Percentiles rank a stretch among this genome's conserved stretches.
These are phyloP conservation scores for Lepidonotus clava DNA, from an alignment of 2,888 invertebrate genomes.

Conservation along the genomic window DNA sequence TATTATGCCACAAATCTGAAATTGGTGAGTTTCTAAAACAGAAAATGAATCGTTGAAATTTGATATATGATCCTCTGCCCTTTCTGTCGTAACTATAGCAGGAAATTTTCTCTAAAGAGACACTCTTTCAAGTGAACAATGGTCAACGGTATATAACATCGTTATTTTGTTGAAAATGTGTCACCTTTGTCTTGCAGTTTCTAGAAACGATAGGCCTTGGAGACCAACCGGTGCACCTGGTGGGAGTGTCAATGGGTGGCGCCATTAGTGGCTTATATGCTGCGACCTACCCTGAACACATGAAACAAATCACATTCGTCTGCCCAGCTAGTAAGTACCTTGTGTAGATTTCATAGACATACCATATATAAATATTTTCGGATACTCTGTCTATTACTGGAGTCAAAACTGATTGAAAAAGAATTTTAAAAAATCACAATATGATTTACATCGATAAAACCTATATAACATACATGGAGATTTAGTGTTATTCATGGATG, in stretches of 20 bases:
- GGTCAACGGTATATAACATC: neutral
- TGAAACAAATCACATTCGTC: conserved; percentile 73
- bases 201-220: conserved; percentile 67
- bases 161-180: neutral
- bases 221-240: conserved; percentile 68
- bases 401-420: too few relatives aligned
- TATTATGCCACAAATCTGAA: neutral
- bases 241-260: conserved; percentile 81
- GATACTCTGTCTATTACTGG: too few relatives aligned
- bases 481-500: too few relatives aligned
- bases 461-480: too few relatives aligned
- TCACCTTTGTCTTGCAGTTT: conserved; percentile 65
- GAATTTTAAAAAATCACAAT: too few relatives aligned
- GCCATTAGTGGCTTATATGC: conserved; percentile 78
- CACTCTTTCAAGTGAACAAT: neutral
- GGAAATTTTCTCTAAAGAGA: neutral
- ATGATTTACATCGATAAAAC: too few relatives aligned
- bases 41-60: neutral
- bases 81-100: neutral
- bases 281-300: conserved; percentile 74
- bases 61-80: neutral
- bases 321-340: conserved; percentile 77
- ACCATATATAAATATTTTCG: too few relatives aligned
- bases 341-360: too few relatives aligned
- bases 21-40: neutral